These are phyloP conservation scores for Etheostoma spectabile DNA, from an alignment of 2,113 vertebrate genomes.

Conservation along the genomic window DNA sequence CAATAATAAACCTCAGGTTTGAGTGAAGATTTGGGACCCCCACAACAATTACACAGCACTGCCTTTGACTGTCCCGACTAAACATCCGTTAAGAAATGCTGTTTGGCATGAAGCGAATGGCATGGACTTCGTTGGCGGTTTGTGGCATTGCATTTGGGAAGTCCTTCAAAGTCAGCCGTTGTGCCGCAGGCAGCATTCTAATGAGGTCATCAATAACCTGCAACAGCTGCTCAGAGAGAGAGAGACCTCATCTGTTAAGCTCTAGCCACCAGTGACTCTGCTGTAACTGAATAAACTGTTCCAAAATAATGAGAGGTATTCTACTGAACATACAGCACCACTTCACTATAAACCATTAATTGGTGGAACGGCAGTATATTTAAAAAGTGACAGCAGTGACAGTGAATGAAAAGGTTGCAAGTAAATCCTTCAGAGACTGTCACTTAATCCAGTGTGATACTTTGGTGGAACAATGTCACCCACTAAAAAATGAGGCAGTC, in stretches of 20 bases:
- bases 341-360: slow-evolving; percentile 65
- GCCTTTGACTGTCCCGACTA: slow-evolving; percentile 50
- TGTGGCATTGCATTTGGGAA: slow-evolving; percentile 74
- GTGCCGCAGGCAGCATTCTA: slow-evolving; percentile 89
- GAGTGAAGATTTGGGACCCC: slow-evolving; percentile 20
- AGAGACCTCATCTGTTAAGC: slow-evolving; percentile 87
- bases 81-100: slow-evolving; percentile 70
- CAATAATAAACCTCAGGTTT: slow-evolving; percentile 29
- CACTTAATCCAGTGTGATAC: slow-evolving; percentile 28
- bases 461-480: slow-evolving; percentile 26
- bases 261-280: slow-evolving; percentile 66
- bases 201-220: slow-evolving; percentile 94
- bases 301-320: slow-evolving; percentile 72
- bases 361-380: slow-evolving; percentile 43
- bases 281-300: slow-evolving; percentile 73
- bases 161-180: slow-evolving; percentile 81
- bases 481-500: slow-evolving; percentile 11
- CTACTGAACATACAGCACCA: slow-evolving; percentile 44
- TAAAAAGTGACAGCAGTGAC: slow-evolving; percentile 42
- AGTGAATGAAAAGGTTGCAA: slow-evolving; percentile 46
- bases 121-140: slow-evolving; percentile 67
- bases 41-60: slow-evolving; percentile 16
- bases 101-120: slow-evolving; percentile 63
- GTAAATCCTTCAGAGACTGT: slow-evolving; percentile 45
- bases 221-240: slow-evolving; percentile 92